Conservation (phyloP, 1,140 invertebrate genomes). For the Gonatopus flavifemur region DNA sequence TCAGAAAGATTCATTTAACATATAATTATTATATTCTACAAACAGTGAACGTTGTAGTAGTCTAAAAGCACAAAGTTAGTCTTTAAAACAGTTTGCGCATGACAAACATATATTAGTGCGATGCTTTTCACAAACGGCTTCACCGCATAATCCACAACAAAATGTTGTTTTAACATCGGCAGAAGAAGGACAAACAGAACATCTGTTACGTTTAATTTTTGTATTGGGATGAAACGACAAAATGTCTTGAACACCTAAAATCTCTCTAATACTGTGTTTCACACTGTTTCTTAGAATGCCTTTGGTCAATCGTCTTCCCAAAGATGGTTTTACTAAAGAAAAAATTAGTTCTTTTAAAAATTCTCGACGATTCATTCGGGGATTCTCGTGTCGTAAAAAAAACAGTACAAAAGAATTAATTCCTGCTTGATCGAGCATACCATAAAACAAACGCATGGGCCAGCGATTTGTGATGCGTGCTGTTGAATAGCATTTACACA, state of each 20-base stretch:
- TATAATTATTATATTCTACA: background rate
- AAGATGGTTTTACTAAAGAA: slow-evolving; percentile 9
- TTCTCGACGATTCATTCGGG: background rate
- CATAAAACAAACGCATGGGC: slow-evolving; percentile 44
- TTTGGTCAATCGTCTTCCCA: slow-evolving; percentile 10
- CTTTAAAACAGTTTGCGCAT: background rate
- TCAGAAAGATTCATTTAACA: background rate
- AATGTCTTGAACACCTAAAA: background rate
- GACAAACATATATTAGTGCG: background rate
- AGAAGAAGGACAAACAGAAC: background rate
- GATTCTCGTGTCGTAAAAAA: slow-evolving; percentile 11
- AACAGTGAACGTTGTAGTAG: background rate
- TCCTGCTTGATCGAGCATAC: slow-evolving; percentile 36
- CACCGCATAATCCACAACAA: background rate
- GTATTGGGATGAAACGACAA: background rate
- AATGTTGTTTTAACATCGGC: background rate
- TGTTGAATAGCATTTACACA: slow-evolving; percentile 38
- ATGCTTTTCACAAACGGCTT: background rate
- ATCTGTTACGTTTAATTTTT: background rate
- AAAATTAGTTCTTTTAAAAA: slow-evolving; percentile 13
- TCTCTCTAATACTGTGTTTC: background rate
- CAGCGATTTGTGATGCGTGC: slow-evolving; percentile 39
- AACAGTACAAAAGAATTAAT: slow-evolving; percentile 24
- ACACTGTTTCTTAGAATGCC: background rate
- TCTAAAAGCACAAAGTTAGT: background rate